phyloP scores from a whole-genome alignment of 2,113 vertebrate species.

The Epinephelus cyanopodus region DNA sequence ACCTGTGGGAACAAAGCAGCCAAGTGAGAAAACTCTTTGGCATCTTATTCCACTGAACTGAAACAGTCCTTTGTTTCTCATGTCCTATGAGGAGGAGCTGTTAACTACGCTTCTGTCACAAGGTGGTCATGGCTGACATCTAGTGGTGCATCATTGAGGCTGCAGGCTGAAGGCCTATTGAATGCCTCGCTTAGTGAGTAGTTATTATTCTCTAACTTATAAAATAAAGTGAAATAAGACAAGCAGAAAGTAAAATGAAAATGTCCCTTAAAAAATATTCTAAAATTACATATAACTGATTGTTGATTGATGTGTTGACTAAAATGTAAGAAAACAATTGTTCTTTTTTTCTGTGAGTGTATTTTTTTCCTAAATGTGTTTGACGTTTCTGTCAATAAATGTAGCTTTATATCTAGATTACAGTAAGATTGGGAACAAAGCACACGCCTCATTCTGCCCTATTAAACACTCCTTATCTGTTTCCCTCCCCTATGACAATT shows the following conservation, averaged over 20 bases:
- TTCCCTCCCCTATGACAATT: too few relatives aligned
- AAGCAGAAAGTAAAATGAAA: neutral
- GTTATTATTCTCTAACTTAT: neutral
- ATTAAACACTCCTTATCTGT: too few relatives aligned
- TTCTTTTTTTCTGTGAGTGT: neutral
- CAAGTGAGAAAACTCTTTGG: neutral
- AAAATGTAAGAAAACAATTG: neutral
- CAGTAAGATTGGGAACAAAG: too few relatives aligned
- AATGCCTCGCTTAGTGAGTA: neutral
- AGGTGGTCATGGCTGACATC: constrained; percentile 51
- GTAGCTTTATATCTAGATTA: too few relatives aligned
- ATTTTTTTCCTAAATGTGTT: neutral
- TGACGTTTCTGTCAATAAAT: too few relatives aligned
- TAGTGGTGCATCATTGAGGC: constrained; percentile 44
- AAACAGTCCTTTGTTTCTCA: neutral
- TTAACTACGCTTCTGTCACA: neutral
- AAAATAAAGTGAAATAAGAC: neutral
- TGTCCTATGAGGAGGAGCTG: neutral
- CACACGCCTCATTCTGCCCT: too few relatives aligned
- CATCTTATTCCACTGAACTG: neutral
- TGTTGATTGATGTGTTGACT: too few relatives aligned
- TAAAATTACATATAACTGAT: neutral
- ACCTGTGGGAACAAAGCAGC: neutral
- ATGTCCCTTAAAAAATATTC: neutral
- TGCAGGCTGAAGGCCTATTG: neutral